phyloP scores from a whole-genome alignment of 2,113 vertebrate genomes.

The Rhipidura dahli region DNA sequence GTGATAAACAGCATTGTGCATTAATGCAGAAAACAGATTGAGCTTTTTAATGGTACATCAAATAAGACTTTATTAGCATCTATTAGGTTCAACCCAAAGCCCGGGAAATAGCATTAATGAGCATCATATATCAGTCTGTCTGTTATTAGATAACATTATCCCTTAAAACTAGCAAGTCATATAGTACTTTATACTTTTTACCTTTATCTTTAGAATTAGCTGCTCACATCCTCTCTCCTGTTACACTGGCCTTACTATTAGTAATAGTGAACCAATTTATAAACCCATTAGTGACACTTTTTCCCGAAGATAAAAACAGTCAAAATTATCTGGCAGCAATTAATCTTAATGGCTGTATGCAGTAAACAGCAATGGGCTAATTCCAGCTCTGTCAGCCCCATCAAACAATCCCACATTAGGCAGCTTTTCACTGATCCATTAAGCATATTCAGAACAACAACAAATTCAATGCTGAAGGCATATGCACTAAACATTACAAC shows the following conservation, averaged over 20 bases:
- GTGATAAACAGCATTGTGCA: constrained; percentile 76
- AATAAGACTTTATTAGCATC: constrained; percentile 87
- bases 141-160: constrained; percentile 82
- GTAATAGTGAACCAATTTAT: constrained; percentile 90
- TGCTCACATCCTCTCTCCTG: constrained; percentile 79
- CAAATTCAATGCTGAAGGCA: constrained; percentile 90
- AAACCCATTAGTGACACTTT: constrained; percentile 92
- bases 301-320: constrained; percentile 88
- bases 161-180: constrained; percentile 80
- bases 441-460: constrained; percentile 91
- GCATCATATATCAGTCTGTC: constrained; percentile 84
- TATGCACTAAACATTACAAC: constrained; percentile 89
- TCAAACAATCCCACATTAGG: constrained; percentile 90
- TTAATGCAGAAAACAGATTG: constrained; percentile 83
- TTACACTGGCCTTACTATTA: constrained; percentile 85
- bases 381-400: constrained; percentile 87
- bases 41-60: constrained; percentile 84
- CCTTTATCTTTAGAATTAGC: constrained; percentile 84
- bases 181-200: constrained; percentile 78
- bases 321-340: constrained; percentile 92
- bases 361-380: constrained; percentile 92
- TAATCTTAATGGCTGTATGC: constrained; percentile 93
- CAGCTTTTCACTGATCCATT: constrained; percentile 91
- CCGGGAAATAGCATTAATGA: constrained; percentile 81
- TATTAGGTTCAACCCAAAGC: constrained; percentile 83